phyloP scores from a whole-genome alignment of 2,888 invertebrate genomes.

The Dichetophora obliterata region DNA sequence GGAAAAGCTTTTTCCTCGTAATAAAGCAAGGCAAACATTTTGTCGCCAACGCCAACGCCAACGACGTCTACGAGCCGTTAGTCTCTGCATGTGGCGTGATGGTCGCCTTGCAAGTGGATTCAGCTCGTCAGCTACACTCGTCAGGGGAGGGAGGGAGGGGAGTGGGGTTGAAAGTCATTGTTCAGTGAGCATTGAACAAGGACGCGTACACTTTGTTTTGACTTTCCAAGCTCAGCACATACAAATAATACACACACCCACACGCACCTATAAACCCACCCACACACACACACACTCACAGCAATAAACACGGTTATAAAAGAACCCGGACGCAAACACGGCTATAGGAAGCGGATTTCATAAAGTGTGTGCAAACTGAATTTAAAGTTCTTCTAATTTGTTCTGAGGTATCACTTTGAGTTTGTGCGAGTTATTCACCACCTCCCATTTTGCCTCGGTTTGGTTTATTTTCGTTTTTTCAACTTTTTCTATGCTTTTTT shows the following conservation, averaged over 20 bases:
- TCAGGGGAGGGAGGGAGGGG: neutral
- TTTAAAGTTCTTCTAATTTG: conserved; percentile 40
- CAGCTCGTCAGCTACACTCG: neutral
- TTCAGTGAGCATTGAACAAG: conserved; percentile 26
- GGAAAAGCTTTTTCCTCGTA: conserved; percentile 13
- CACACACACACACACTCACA: neutral
- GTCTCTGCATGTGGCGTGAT: neutral
- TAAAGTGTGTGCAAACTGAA: conserved; percentile 38
- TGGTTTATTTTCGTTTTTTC: conserved; percentile 4
- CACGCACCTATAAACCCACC: neutral
- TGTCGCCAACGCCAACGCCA: conserved; percentile 22
- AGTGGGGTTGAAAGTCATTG: conserved; percentile 2
- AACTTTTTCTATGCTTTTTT: neutral
- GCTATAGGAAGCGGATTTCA: conserved; percentile 33
- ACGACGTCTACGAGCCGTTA: neutral
- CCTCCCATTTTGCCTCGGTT: neutral
- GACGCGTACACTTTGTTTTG: conserved; percentile 25
- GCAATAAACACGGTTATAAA: neutral
- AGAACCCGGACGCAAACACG: neutral
- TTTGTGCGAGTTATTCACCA: neutral
- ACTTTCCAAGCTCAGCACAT: conserved; percentile 27
- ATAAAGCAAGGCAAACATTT: conserved; percentile 26
- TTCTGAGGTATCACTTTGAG: conserved; percentile 39
- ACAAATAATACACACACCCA: neutral
- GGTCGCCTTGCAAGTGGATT: conserved; percentile 23